These are phyloP conservation scores for Lithophane ornitopus DNA, from an alignment of 2,888 invertebrate genomes.

Conservation along the genomic window DNA sequence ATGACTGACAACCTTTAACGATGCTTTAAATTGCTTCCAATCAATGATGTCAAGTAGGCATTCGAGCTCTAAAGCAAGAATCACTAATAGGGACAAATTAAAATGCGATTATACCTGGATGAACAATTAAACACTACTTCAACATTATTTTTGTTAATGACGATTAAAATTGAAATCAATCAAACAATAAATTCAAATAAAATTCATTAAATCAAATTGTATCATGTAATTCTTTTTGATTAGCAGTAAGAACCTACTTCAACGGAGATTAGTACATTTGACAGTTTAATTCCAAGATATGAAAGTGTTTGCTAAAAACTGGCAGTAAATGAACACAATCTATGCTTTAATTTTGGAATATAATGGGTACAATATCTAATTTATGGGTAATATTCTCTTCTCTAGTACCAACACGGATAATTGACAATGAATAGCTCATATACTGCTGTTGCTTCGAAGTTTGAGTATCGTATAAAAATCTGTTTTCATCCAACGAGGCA, in stretches of 20 bases:
- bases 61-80: neutral
- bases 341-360: neutral
- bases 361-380: neutral
- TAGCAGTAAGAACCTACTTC: neutral
- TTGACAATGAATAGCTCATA: neutral
- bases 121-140: neutral
- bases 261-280: neutral
- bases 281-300: neutral
- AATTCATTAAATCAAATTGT: too few species aligned
- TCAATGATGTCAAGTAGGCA: slow-evolving; percentile 6
- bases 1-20: neutral
- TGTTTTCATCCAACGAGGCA: neutral
- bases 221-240: neutral
- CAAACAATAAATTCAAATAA: neutral
- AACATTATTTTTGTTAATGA: neutral
- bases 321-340: neutral
- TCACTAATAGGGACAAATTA: slow-evolving; percentile 9
- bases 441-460: neutral
- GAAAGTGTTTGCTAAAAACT: slow-evolving; percentile 1
- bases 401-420: neutral
- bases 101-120: neutral
- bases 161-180: neutral
- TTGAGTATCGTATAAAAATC: neutral
- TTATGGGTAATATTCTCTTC: too few species aligned
- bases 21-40: slow-evolving; percentile 1